Base-by-base conservation (phyloP, 2,113 vertebrate genomes). In the Megatriorchis doriae region DNA sequence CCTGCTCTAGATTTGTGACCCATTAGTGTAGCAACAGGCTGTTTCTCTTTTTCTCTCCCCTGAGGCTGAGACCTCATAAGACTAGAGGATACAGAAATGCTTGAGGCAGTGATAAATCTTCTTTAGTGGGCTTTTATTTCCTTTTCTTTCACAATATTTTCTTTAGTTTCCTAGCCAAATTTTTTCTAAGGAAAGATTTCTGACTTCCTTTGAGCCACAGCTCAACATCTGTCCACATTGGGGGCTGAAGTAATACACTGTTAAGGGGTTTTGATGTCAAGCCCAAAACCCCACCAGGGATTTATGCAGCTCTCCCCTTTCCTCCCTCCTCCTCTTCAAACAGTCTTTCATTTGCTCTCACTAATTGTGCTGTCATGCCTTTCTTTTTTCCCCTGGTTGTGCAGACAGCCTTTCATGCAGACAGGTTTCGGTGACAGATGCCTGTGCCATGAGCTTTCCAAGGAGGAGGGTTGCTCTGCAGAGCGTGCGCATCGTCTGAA, bases 61-160 rank as follows among this genome's bases (percentile, higher is more conserved):
- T 59, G 90, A 91, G 93, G 86, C 93, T 52, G 63, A 96, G 94
- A 97, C 73, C 90, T 94, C 75, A 66, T 95, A 97, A 97, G 93
- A 97, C 83, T 72, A 66, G 93, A 96, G 91, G 90, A 96, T 96
- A 78, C 93, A 95, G 83, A 96, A 96, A 95, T 91, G 89, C 96
- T 92, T 88, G 91, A 94, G 91, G 95, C 93, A 82, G 85, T 96
- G 96, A 97, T 98, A 97, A 98, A 98, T 97, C 97, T 96, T 95
- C 91, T 96, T 97, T 96, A 97, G 96, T 96, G 86, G 95, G 86
- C 93, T 96, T 98, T 96, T 97, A 97, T 95, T 96, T 97, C 96
- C 97, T 95, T 92, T 97, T 96, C 96, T 97, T 97, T 95, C 95
- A 97, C 96, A 97, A 97, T 97, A 96, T 97, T 97, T 97, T 98